Base-by-base conservation (phyloP, 2,888 invertebrate species). In the Pimpla rufipes region DNA sequence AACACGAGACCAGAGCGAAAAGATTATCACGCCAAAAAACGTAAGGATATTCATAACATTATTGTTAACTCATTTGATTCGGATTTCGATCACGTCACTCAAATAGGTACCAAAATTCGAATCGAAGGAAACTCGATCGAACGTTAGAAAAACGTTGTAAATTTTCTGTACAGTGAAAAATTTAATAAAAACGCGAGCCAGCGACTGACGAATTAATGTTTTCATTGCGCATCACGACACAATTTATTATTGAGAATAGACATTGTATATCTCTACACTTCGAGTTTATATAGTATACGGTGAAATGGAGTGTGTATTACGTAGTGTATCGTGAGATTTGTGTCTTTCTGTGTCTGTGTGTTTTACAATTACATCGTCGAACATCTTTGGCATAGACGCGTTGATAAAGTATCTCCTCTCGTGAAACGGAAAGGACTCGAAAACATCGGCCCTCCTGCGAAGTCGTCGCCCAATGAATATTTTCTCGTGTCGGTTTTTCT, bases 381-480 rank as follows among this genome's bases (percentile, higher is more conserved):
- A 89, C 88, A 91, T 92, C 92, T 92, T 92, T 92, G 92, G 92
- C 88, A 90, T 91, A 89, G 88, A 90, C 87, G 87, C 87, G 88
- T 66, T 77, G 83, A 79, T 75, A 79, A 35, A 16, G 40, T 75
- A 85, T 84, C 86, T 87, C 85, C 64, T 87, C 86, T 84, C 83
- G 85, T 35, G 67, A 75, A n/a, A 77, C 66, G 73, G 62, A 79
- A 80, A 71, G 37, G 8, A 67, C 29, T 37, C 37, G 52, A 10
- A 37, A 70, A 21, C n/a, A 16, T 18, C 16, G 62, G 68, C 68
- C 70, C 47, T 75, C 68, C 50, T 74, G 67, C 21, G 40, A 50
- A 47, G 62, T 76, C 0, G 50, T 67, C 42, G 50, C 55, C 57
- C 66, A 50, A 64, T 67, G 66, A 50, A 71, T 75, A 66, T 62